phyloP scores from a whole-genome alignment of 2,113 vertebrate genomes.

The Marmota flaviventris region DNA sequence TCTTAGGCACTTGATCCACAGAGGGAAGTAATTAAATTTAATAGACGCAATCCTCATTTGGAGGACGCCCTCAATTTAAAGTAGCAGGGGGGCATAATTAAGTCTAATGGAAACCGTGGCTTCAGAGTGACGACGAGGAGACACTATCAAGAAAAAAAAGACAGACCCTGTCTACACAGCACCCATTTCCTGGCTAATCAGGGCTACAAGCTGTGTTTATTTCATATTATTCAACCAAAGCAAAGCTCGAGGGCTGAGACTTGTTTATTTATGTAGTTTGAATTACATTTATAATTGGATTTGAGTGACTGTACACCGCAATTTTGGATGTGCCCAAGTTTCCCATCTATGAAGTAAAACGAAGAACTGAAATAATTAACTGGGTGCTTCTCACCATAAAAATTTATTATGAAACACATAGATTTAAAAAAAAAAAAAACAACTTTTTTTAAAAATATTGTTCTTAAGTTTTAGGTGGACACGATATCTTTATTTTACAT shows the following conservation, averaged over 20 bases:
- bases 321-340: background rate
- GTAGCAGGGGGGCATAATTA: conserved; percentile 62
- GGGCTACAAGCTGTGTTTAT: background rate
- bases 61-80: conserved; percentile 45
- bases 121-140: conserved; percentile 2
- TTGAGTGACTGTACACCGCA: background rate
- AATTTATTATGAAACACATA: background rate
- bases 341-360: background rate
- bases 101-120: conserved; percentile 32
- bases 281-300: conserved; percentile 20
- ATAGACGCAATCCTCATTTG: conserved; percentile 53
- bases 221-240: background rate
- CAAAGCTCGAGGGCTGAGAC: background rate
- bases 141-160: background rate
- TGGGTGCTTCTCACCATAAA: background rate
- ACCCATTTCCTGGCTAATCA: background rate
- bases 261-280: conserved; percentile 12
- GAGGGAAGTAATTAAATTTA: conserved; percentile 71
- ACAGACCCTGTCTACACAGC: background rate
- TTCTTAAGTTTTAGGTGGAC: no score
- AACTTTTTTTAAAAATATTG: no score
- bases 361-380: background rate
- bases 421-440: no score
- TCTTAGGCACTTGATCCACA: conserved; percentile 56
- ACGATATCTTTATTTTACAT: no score